Evolutionary conservation across 2,797 vertebrate species (phyloP), one percentile per base, ranked within the genome.

Genomic region (Cuniculus paca): DNA sequence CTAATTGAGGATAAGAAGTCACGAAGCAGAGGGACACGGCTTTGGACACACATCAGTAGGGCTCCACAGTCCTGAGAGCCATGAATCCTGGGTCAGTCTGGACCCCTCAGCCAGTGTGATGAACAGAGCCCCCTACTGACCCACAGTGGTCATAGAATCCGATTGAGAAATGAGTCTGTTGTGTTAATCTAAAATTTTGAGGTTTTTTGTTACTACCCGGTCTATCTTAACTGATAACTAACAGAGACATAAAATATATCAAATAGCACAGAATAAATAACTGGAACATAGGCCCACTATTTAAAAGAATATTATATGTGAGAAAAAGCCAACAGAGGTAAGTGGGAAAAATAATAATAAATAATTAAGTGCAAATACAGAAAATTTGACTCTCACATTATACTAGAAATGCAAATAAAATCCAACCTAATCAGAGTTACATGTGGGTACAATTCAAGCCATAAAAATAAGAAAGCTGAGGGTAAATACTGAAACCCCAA

Each of bases 71-170:
- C 10, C 12, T 45, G 16, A 48, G 63, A 82, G 22, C 28, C 11
- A 0, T 13, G 24, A 14, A 14, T 17, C 17, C 3, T 65, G 42
- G 1, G 22, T 10, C 74, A 72, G 45, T 17, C 14, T 3, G 6
- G 39, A 74, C 45, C 85, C 58, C 48, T 54, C 14, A 80, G 17
- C 63, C 85, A 48, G 14, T 10, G 6, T 58, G 85, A 95, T 54
- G 72, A 84, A 90, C 58, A 95, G 84, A 87, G 91, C 91, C 88
- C 85, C 84, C 95, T 97, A 81, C 85, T 88, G 88, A 95, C 52
- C 63, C 65, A 12, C 31, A 17, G 1, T 78, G 70, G 52, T 92
- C 90, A 78, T 78, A 22, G 12, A 92, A 63, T 61, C 61, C 83
- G 31, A 39, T 26, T 84, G 34, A 92, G 77, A 80, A 93, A 79